phyloP scores from a whole-genome alignment of 2,888 invertebrate species.

The Abrostola triplasia region DNA sequence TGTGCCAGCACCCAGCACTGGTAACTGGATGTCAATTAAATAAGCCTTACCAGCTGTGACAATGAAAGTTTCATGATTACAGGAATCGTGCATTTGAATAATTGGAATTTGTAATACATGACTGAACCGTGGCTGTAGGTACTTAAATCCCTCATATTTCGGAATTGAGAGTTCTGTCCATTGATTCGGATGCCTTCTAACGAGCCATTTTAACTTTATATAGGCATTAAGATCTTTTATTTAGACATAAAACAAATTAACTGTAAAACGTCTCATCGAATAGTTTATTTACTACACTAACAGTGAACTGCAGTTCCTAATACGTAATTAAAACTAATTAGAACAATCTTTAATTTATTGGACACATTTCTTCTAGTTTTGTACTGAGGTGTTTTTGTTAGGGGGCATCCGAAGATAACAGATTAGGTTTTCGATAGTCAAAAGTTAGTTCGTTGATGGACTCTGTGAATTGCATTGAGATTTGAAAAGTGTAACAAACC shows the following conservation, averaged over 20 bases:
- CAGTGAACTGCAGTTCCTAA: conserved; percentile 85
- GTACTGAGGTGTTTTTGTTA: conserved; percentile 58
- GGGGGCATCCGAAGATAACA: conserved; percentile 65
- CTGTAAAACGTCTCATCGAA: conserved; percentile 66
- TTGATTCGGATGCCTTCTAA: conserved; percentile 71
- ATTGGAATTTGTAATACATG: conserved; percentile 75
- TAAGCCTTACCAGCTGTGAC: conserved; percentile 80
- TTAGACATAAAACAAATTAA: conserved; percentile 53
- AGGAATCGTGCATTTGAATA: conserved; percentile 72
- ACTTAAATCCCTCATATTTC: conserved; percentile 73
- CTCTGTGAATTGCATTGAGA: conserved; percentile 73
- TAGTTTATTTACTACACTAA: conserved; percentile 75
- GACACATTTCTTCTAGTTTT: conserved; percentile 66
- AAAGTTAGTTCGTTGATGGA: conserved; percentile 55
- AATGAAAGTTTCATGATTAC: conserved; percentile 73
- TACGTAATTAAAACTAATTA: conserved; percentile 76
- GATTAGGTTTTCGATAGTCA: conserved; percentile 58
- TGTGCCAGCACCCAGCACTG: conserved; percentile 61
- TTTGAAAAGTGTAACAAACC: conserved; percentile 69
- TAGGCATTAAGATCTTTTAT: conserved; percentile 63
- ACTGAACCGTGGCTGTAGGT: conserved; percentile 71
- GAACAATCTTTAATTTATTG: conserved; percentile 74
- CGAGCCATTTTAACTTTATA: conserved; percentile 58
- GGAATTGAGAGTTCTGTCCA: conserved; percentile 80
- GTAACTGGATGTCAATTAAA: conserved; percentile 83